These are phyloP conservation scores for Elymnias hypermnestra DNA, from an alignment of 1,140 invertebrate genomes.

Conservation along the genomic window DNA sequence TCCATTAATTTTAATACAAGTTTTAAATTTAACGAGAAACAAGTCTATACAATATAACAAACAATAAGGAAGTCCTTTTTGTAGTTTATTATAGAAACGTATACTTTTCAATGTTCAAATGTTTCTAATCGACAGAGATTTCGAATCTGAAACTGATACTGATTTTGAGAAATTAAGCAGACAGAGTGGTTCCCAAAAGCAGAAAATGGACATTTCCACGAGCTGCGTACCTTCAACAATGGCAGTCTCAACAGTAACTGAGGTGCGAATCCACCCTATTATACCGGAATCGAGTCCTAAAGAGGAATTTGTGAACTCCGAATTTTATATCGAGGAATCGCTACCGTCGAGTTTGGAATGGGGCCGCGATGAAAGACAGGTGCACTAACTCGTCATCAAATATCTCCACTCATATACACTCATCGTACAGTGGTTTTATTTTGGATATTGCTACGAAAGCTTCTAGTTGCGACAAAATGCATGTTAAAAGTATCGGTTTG, in stretches of 20 bases:
- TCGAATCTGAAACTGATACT: slow-evolving; percentile 88
- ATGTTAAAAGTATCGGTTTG: too few relatives aligned
- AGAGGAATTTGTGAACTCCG: slow-evolving; percentile 84
- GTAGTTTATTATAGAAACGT: too few relatives aligned
- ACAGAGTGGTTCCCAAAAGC: slow-evolving; percentile 76
- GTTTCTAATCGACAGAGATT: slow-evolving; percentile 71
- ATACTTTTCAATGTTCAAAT: not conserved
- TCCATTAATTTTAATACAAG: too few relatives aligned
- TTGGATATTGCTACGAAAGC: too few relatives aligned
- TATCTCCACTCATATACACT: slow-evolving; percentile 36
- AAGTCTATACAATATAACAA: too few relatives aligned
- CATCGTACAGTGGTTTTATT: too few relatives aligned
- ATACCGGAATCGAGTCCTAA: slow-evolving; percentile 43
- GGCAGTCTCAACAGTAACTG: slow-evolving; percentile 55
- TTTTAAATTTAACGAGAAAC: too few relatives aligned
- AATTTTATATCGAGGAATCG: slow-evolving; percentile 92
- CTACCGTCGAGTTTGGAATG: slow-evolving; percentile 83
- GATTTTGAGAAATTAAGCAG: slow-evolving; percentile 87
- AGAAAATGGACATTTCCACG: slow-evolving; percentile 44
- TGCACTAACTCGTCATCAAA: slow-evolving; percentile 35
- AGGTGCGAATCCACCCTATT: slow-evolving; percentile 58
- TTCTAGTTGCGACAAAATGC: not conserved
- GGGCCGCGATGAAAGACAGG: slow-evolving; percentile 72
- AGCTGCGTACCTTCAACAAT: slow-evolving; percentile 46
- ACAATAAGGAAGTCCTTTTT: not conserved